Conservation (phyloP, 2,888 invertebrate species). For the Allophyes oxyacanthae region DNA sequence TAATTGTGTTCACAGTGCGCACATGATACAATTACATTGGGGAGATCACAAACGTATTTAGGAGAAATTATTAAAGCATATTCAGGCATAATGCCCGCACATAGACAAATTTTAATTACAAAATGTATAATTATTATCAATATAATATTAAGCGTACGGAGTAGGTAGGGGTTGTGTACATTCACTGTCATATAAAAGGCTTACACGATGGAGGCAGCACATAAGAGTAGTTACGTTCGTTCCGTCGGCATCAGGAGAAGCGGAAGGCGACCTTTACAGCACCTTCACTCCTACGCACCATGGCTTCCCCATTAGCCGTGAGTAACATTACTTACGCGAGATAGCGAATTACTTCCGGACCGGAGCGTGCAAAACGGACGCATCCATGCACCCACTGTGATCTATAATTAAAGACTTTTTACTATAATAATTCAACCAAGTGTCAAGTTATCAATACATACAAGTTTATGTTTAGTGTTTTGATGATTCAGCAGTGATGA, state of each 20-base stretch:
- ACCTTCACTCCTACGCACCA: constrained; percentile 70
- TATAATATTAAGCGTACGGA: constrained; percentile 62
- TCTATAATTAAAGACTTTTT: not conserved
- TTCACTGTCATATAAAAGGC: constrained; percentile 86
- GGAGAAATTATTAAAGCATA: constrained; percentile 25
- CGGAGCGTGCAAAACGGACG: constrained; percentile 5
- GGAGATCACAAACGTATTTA: constrained; percentile 2
- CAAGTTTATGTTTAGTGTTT: constrained; percentile 27
- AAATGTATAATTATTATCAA: constrained; percentile 58
- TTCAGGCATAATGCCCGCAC: constrained; percentile 21
- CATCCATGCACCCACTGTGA: constrained; percentile 26
- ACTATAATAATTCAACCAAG: constrained; percentile 16
- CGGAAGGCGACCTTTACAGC: constrained; percentile 58
- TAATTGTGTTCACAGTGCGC: constrained; percentile 8
- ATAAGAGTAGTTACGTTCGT: constrained; percentile 71
- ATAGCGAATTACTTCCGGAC: constrained; percentile 48
- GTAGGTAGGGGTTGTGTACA: constrained; percentile 83
- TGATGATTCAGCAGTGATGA: constrained; percentile 15
- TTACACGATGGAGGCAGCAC: constrained; percentile 60
- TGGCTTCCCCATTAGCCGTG: constrained; percentile 82
- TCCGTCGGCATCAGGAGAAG: constrained; percentile 62
- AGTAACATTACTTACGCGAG: constrained; percentile 65
- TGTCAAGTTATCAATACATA: constrained; percentile 22
- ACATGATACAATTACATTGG: constrained; percentile 18
- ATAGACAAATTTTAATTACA: constrained; percentile 54